phyloP scores from a whole-genome alignment of 2,113 vertebrate species.

The Globicephala melas region DNA sequence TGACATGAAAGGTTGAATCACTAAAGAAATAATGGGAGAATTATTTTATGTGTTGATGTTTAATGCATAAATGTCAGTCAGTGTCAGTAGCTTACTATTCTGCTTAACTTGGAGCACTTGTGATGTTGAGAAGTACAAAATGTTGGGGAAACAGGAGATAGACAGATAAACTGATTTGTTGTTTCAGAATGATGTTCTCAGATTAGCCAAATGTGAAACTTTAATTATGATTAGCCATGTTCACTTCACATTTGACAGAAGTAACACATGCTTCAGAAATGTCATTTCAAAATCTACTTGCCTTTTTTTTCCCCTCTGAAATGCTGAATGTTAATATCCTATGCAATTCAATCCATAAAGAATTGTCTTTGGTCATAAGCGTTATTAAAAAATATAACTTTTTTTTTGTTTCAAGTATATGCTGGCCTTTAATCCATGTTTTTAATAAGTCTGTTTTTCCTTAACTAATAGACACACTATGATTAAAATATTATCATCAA shows the following conservation, averaged over 20 bases:
- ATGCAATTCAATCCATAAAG: background rate
- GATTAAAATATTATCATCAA: background rate
- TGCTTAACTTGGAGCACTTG: conserved; percentile 12
- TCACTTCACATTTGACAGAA: conserved; percentile 52
- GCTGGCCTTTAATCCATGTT: background rate
- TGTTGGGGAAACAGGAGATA: background rate
- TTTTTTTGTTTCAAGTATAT: background rate
- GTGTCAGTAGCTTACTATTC: conserved; percentile 1
- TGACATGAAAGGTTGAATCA: conserved; percentile 68
- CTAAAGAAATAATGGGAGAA: conserved; percentile 65
- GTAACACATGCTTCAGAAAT: conserved; percentile 31
- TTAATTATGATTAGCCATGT: conserved; percentile 49
- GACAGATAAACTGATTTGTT: conserved; percentile 21
- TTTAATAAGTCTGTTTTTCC: conserved; percentile 7
- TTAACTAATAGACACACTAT: background rate
- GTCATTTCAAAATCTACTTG: conserved; percentile 38
- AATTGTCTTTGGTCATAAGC: background rate
- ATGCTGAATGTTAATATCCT: background rate
- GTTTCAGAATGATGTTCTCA: conserved; percentile 41
- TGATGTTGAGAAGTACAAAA: conserved; percentile 10
- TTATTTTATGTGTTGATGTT: conserved; percentile 70
- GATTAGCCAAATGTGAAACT: conserved; percentile 52
- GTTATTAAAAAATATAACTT: background rate
- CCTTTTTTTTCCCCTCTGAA: background rate
- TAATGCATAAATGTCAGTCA: conserved; percentile 58